Base-by-base conservation (phyloP, 2,888 invertebrate species). In the Drosophila paucipuncta region DNA sequence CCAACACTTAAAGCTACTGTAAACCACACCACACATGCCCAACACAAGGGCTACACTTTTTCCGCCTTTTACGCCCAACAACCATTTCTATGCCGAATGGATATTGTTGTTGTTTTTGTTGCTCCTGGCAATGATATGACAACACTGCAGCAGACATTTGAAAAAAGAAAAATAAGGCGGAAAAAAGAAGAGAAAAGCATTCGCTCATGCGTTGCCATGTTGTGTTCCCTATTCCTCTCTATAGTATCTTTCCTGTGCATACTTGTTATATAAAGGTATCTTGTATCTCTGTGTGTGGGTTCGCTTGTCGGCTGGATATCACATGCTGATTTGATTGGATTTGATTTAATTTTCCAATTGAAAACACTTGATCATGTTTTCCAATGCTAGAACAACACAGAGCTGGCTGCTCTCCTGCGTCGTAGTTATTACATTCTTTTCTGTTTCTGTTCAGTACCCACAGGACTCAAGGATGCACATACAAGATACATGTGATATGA, bases 321-420 rank as follows among this genome's bases (percentile, higher is more conserved):
- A 85, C 73, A 82, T 82, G 76, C 78, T 89, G 87, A 87, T 90
- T 90, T 88, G 91, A 88, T 88, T 88, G 91, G 78, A 82, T 89
- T 87, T 90, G 92, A 91, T 91, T 91, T 90, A 89, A 91, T 92
- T 91, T 91, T 89, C 92, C 91, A 87, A 90, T 85, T 89, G 92
- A 90, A 89, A 88, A 89, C 82, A 88, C 84, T 90, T 90, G 84
- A 76, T 87, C 89, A 84, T 77, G 79, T 83, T 85, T 65, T 77
- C 31, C 54, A 59, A 55, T 54, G 69, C 66, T 68, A 63, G 63
- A 84, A 71, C 64, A 87, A 82, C 82, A 83, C 28, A 33, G 52
- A 59, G 6, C 31, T 54, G 60, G 13, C 31, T 53, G 60, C 68
- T 53, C 39, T 39, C 39, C 28, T 10, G 13, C 35, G 10, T 25